Evolutionary conservation across 2,888 invertebrate genomes (phyloP).

Genomic region (Anthophora plumipes): DNA sequence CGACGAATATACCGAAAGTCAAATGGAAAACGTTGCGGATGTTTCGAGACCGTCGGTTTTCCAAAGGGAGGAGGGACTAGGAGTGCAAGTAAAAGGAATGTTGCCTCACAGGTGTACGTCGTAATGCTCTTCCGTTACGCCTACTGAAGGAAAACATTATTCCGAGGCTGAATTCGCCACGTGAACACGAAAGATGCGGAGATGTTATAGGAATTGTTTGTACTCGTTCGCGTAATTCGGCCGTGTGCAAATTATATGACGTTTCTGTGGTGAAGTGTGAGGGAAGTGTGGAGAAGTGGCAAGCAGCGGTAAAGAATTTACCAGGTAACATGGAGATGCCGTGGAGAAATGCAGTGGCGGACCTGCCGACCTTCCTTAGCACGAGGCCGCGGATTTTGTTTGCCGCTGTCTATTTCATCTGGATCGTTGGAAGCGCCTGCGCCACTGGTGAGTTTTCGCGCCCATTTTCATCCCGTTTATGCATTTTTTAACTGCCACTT

Average conservation of each 20-base stretch:
- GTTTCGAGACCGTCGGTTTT: constrained; percentile 38
- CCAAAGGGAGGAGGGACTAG: constrained; percentile 40
- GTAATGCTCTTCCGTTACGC: constrained; percentile 55
- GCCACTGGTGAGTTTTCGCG: constrained; percentile 74
- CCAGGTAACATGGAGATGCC: constrained; percentile 67
- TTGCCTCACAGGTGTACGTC: constrained; percentile 59
- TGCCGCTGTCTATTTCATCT: constrained; percentile 70
- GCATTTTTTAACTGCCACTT: background rate
- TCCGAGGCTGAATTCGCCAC: constrained; percentile 32
- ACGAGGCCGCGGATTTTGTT: constrained; percentile 65
- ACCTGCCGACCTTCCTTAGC: constrained; percentile 59
- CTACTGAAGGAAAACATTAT: constrained; percentile 41
- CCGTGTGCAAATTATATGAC: constrained; percentile 27
- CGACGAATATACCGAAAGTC: background rate
- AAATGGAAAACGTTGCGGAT: constrained; percentile 37
- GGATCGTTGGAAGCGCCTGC: constrained; percentile 72
- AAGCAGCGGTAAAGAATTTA: constrained; percentile 43
- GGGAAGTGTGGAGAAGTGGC: constrained; percentile 44
- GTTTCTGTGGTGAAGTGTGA: constrained; percentile 42
- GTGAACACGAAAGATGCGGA: constrained; percentile 61
- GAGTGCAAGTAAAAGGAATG: constrained; percentile 65
- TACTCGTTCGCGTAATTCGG: constrained; percentile 37
- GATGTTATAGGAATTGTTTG: constrained; percentile 45
- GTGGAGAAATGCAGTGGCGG: constrained; percentile 54
- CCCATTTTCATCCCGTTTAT: constrained; percentile 36